Percentiles rank a stretch among this genome's conserved stretches.
Evolutionary conservation across 2,113 vertebrate genomes (phyloP).

Genomic region (Junco hyemalis): DNA sequence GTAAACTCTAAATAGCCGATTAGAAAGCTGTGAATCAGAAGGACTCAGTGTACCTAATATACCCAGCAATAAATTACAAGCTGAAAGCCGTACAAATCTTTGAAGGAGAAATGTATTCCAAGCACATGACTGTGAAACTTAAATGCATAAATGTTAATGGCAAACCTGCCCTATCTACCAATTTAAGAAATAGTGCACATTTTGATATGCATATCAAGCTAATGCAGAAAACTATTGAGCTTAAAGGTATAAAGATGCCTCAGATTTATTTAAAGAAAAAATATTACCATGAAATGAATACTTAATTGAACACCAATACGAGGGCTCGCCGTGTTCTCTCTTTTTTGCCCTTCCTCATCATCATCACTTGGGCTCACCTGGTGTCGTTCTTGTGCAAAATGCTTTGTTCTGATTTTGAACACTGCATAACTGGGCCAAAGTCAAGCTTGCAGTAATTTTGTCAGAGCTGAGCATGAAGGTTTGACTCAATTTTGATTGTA

Average conservation of each 20-base stretch:
- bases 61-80: constrained; percentile 63
- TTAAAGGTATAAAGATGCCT: constrained; percentile 64
- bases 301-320: constrained; percentile 49
- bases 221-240: constrained; percentile 61
- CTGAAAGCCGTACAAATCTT: constrained; percentile 63
- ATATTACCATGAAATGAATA: constrained; percentile 62
- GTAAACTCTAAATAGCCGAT: constrained; percentile 81
- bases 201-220: constrained; percentile 64
- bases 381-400: not conserved
- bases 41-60: constrained; percentile 76
- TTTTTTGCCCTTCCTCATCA: not conserved
- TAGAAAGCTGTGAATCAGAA: constrained; percentile 80
- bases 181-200: constrained; percentile 65
- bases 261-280: constrained; percentile 64
- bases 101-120: constrained; percentile 75
- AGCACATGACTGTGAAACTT: constrained; percentile 60
- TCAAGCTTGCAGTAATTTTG: not conserved
- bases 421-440: not conserved
- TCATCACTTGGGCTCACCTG: not conserved
- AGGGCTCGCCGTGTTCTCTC: not conserved
- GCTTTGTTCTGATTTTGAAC: not conserved
- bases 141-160: constrained; percentile 65
- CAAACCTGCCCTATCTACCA: constrained; percentile 49
- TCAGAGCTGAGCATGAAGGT: not conserved
- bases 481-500: not conserved